phyloP scores from a whole-genome alignment of 2,797 vertebrate genomes.

The Scyliorhinus canicula region DNA sequence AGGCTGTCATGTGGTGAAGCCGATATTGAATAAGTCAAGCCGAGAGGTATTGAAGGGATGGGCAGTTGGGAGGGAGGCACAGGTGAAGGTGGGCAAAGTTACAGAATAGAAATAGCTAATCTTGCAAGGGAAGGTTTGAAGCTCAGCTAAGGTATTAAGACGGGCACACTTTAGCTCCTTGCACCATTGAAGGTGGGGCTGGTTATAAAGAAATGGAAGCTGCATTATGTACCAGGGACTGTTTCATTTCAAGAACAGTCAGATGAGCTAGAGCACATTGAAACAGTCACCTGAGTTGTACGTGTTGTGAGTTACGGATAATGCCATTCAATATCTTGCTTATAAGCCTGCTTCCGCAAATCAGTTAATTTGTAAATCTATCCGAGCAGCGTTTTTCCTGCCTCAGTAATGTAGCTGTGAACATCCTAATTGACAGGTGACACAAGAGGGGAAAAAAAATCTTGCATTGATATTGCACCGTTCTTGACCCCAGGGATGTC shows the following conservation, averaged over 20 bases:
- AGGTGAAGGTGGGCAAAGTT: not conserved
- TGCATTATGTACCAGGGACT: not conserved
- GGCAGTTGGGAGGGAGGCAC: not conserved
- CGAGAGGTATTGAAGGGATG: not conserved
- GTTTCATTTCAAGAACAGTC: not conserved
- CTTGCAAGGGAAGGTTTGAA: not conserved
- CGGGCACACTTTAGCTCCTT: not conserved
- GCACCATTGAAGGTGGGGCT: not conserved
- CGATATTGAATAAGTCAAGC: not conserved
- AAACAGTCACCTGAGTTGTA: not conserved
- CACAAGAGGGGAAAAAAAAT: not conserved
- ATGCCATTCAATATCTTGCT: not conserved
- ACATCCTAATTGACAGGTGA: not conserved
- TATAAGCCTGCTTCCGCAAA: too few relatives aligned
- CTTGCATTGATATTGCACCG: not conserved
- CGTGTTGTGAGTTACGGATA: not conserved
- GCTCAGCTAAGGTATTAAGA: not conserved
- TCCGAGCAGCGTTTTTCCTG: not conserved
- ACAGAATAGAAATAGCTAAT: not conserved
- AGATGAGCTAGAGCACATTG: not conserved
- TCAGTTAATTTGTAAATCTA: not conserved
- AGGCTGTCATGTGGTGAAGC: not conserved
- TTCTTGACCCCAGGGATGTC: not conserved
- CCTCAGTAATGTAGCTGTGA: not conserved
- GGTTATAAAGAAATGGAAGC: not conserved